Conservation (phyloP, 1,140 invertebrate genomes). For the Pteromalus puparum region DNA sequence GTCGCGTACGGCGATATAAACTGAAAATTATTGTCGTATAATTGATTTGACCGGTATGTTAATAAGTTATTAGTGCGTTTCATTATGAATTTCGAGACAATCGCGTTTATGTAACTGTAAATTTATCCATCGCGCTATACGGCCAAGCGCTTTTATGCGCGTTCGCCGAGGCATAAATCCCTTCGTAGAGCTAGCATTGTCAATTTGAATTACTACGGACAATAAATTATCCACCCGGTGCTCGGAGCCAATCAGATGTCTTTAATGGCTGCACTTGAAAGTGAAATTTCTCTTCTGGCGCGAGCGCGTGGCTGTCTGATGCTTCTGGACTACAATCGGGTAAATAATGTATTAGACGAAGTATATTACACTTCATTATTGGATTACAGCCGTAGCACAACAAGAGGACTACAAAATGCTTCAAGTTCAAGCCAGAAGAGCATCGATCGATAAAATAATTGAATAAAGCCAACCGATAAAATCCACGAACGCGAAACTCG, state of each 20-base stretch:
- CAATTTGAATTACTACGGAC: not conserved
- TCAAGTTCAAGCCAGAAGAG: no score
- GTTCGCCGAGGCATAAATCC: not conserved
- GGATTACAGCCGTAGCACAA: not conserved
- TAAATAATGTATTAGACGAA: not conserved
- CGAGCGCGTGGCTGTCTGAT: no score
- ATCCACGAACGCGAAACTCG: not conserved
- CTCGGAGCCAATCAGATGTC: not conserved
- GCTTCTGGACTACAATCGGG: not conserved
- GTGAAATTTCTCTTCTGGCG: not conserved
- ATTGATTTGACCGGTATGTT: not conserved
- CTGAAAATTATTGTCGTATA: no score
- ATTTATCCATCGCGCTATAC: not conserved
- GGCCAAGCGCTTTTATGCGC: no score
- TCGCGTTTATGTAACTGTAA: not conserved
- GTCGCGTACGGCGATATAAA: no score
- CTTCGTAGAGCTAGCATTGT: not conserved
- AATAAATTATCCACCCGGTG: not conserved
- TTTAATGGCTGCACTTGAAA: not conserved
- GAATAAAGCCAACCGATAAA: not conserved
- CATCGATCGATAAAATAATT: not conserved
- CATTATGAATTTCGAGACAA: not conserved
- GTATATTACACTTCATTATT: not conserved
- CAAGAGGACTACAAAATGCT: no score
- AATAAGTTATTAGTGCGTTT: not conserved